These are phyloP conservation scores for Struthio camelus DNA, from an alignment of 2,113 vertebrate species.

Conservation along the genomic window DNA sequence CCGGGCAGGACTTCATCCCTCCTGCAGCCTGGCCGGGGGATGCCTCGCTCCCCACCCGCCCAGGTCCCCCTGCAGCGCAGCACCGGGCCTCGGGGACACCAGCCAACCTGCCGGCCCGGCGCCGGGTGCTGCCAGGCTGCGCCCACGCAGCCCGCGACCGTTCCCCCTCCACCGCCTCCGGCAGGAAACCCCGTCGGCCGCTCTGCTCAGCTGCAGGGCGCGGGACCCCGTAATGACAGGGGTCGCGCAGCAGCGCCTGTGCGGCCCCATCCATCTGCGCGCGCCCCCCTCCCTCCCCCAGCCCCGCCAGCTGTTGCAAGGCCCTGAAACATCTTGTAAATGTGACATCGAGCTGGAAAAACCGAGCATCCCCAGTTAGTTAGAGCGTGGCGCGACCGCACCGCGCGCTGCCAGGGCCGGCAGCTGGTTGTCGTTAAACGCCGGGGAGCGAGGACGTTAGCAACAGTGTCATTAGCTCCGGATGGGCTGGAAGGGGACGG, in stretches of 20 bases:
- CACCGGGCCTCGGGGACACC: background rate
- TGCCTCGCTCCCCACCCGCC: background rate
- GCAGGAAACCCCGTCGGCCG: background rate
- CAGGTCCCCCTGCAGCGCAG: background rate
- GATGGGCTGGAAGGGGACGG: background rate
- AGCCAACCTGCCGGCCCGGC: no score
- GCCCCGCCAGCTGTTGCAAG: background rate
- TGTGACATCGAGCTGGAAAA: background rate
- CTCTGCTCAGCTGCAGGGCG: background rate
- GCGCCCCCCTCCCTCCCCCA: background rate
- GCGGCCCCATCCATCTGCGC: background rate
- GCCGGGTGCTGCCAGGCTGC: background rate
- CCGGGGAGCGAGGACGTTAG: background rate
- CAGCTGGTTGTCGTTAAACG: constrained; percentile 20
- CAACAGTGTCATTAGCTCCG: background rate
- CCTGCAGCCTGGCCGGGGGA: background rate
- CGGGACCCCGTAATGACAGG: background rate
- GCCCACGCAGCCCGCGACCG: background rate
- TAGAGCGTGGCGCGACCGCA: background rate
- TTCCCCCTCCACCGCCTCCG: no score
- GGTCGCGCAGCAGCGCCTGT: background rate
- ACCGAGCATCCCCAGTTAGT: background rate
- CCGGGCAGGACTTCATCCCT: background rate
- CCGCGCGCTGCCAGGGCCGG: rapidly evolving
- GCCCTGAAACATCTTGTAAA: background rate